phyloP scores from a whole-genome alignment of 2,113 vertebrate species.

The Osmerus eperlanus region DNA sequence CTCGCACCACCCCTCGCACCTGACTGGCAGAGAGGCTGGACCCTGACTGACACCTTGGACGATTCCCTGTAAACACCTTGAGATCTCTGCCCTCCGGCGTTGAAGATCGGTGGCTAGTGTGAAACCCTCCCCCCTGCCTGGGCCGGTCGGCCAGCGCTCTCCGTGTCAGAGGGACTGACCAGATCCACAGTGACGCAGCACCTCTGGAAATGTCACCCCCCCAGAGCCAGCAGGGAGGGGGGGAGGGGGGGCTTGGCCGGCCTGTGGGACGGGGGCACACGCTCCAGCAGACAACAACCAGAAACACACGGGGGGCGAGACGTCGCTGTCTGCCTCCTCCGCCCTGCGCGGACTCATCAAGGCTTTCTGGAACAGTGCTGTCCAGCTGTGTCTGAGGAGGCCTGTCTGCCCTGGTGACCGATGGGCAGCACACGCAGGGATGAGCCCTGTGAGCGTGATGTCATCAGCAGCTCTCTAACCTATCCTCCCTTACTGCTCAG shows the following conservation, averaged over 20 bases:
- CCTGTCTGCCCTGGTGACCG: background rate
- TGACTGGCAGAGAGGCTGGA: slow-evolving; percentile 35
- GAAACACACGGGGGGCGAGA: no score
- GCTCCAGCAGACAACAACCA: no score
- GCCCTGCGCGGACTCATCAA: no score
- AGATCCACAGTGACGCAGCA: slow-evolving; percentile 53
- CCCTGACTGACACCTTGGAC: slow-evolving; percentile 8
- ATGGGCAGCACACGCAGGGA: background rate
- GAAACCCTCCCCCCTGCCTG: background rate
- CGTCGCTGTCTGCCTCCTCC: no score
- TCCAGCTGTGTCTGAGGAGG: background rate
- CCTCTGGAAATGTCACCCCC: slow-evolving; percentile 48
- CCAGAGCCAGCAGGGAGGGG: slow-evolving; percentile 4
- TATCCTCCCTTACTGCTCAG: background rate
- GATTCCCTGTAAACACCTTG: slow-evolving; percentile 45
- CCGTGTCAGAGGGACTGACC: slow-evolving; percentile 40
- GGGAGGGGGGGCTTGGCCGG: background rate
- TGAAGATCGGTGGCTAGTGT: slow-evolving; percentile 1
- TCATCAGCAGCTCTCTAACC: background rate
- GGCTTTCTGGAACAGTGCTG: background rate
- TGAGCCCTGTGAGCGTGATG: background rate
- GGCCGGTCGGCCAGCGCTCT: background rate
- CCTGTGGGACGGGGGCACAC: background rate
- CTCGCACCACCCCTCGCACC: slow-evolving; percentile 29
- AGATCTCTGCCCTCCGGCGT: slow-evolving; percentile 42